Base-by-base conservation (phyloP, 2,888 invertebrate genomes). In the Lithophane leautieri region DNA sequence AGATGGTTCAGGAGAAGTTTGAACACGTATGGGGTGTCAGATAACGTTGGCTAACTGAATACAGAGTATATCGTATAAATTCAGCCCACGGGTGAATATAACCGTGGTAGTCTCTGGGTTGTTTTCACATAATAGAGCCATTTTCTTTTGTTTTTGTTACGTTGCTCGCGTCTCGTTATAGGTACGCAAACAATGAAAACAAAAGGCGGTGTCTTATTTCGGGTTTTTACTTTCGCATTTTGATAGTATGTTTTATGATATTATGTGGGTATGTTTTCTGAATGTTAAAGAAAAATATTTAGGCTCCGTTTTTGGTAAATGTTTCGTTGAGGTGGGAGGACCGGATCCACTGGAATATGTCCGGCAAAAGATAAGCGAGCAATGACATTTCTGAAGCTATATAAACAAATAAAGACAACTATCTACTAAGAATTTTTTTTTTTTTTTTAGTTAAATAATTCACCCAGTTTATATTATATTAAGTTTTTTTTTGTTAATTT, bases 61-160 rank as follows among this genome's bases (percentile, higher is more conserved):
- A 92, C 91, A 92, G 95, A 95, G 94, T 94, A 94, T 95, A 95
- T 95, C 95, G 96, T 95, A 96, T 95, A 95, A 95, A 96, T 96
- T 96, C 96, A 93, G 94, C 94, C 95, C 95, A 95, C 95, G 95
- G 96, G 95, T 93, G 94, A 95, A 94, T 94, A 96, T 95, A 96
- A 95, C 94, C 94, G 94, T 92, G 92, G 93, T 94, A 95, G 95
- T 95, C 94, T 94, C 92, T 91, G 94, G 94, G 93, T 95, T 96
- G 96, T 96, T 96, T 96, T 96, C 96, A 96, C 96, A 96, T 96
- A 96, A 96, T 96, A 95, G 95, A 96, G 94, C 95, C 93, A 95
- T 96, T 96, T 96, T 94, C 96, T 96, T 96, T 95, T 96, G 96
- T 96, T 96, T 96, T 96, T 96, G 95, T 95, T 94, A 92, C 94